phyloP scores from a whole-genome alignment of 2,797 vertebrate species.

The Neosilurus hyrtlii region DNA sequence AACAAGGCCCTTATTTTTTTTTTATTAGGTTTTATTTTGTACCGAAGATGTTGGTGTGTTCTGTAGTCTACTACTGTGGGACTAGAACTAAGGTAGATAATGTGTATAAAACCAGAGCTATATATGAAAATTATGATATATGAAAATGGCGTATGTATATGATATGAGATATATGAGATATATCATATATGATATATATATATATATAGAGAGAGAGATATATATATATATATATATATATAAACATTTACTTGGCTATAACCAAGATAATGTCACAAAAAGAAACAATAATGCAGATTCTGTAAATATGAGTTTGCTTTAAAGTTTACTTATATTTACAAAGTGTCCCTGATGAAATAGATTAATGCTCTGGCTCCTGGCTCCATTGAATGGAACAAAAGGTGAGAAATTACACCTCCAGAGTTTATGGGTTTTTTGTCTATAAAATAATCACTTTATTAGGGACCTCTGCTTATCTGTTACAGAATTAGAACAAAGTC shows the following conservation, averaged over 20 bases:
- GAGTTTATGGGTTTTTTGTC: slow-evolving; percentile 54
- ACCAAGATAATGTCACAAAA: slow-evolving; percentile 67
- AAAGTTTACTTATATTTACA: slow-evolving; percentile 64
- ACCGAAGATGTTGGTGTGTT: slow-evolving; percentile 82
- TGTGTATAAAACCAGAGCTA: slow-evolving; percentile 75
- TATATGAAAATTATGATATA: slow-evolving; percentile 71
- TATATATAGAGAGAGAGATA: slow-evolving; percentile 67
- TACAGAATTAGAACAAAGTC: slow-evolving; percentile 77
- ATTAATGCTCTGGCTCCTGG: slow-evolving; percentile 59
- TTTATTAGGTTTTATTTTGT: background rate
- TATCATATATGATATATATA: slow-evolving; percentile 27
- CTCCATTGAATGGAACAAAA: slow-evolving; percentile 74
- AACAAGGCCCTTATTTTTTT: slow-evolving; percentile 59
- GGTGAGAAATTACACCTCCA: slow-evolving; percentile 62
- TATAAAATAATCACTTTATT: slow-evolving; percentile 46
- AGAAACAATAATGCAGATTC: slow-evolving; percentile 63
- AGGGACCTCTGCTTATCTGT: slow-evolving; percentile 53
- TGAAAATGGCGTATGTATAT: slow-evolving; percentile 53
- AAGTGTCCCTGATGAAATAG: slow-evolving; percentile 72
- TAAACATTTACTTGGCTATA: slow-evolving; percentile 53
- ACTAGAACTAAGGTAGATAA: slow-evolving; percentile 72
- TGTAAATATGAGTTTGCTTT: slow-evolving; percentile 86
- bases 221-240: slow-evolving; percentile 7
- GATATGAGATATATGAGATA: slow-evolving; percentile 58
- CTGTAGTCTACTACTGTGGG: slow-evolving; percentile 82